phyloP scores from a whole-genome alignment of 64 coral and sea anemone species.

The Astreopora myriophthalma region DNA sequence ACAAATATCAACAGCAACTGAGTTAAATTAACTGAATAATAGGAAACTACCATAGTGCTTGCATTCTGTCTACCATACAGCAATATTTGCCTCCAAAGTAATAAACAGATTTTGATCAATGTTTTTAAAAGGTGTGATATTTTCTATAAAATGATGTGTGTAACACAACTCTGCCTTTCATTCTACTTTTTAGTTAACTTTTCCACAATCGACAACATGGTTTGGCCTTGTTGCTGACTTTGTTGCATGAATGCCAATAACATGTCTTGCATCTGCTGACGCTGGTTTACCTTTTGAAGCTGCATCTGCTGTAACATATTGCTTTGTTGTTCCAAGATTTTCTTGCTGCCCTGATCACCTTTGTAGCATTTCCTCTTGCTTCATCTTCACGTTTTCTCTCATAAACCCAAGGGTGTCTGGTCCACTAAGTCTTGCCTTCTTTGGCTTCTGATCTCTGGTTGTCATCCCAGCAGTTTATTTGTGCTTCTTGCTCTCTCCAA shows the following conservation, averaged over 20 bases:
- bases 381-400: constrained; percentile 43
- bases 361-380: constrained; percentile 14
- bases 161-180: neutral
- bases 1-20: too few relatives aligned
- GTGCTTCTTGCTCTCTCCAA: constrained; percentile 46
- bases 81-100: too few relatives aligned
- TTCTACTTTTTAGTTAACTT: neutral
- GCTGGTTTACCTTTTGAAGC: neutral
- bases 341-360: constrained; percentile 13
- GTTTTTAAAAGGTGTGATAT: too few relatives aligned
- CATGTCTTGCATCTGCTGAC: constrained; percentile 9
- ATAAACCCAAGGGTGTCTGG: constrained; percentile 45
- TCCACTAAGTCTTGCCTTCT: constrained; percentile 44
- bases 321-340: constrained; percentile 2
- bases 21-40: too few relatives aligned
- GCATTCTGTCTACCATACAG: too few relatives aligned
- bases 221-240: constrained; percentile 9
- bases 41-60: too few relatives aligned
- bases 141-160: too few relatives aligned
- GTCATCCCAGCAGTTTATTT: constrained; percentile 1
- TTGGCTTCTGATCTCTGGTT: constrained; percentile 10
- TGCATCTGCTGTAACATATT: constrained; percentile 21
- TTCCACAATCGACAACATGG: constrained; percentile 6
- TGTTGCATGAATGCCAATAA: constrained; percentile 35
- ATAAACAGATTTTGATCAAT: too few relatives aligned